Evolutionary conservation across 2,888 invertebrate genomes (phyloP).

Genomic region (Sclerodermus sp.): DNA sequence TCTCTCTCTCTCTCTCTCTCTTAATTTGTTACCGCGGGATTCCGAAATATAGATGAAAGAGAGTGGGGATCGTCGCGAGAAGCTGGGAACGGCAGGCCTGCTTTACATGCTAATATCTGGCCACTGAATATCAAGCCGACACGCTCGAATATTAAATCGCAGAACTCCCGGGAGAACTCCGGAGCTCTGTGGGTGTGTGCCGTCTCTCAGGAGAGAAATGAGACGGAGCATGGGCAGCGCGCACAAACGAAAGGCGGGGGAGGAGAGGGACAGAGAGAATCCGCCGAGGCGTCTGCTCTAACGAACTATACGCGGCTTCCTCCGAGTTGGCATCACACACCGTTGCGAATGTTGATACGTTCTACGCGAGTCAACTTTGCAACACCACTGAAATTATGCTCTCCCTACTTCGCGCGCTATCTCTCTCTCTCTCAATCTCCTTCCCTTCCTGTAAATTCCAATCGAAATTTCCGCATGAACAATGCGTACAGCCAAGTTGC

Average conservation of each 20-base stretch:
- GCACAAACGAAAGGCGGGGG: conserved; percentile 15
- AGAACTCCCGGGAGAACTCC: conserved; percentile 17
- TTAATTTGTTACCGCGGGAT: no score
- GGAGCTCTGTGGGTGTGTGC: neutral
- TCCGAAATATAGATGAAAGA: conserved; percentile 19
- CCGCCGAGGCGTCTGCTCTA: conserved; percentile 1
- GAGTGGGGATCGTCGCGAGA: conserved; percentile 29
- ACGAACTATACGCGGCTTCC: conserved; percentile 1
- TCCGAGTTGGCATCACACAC: no score
- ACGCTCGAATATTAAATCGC: conserved; percentile 42
- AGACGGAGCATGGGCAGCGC: neutral
- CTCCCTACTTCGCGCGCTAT: neutral
- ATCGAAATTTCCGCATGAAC: no score
- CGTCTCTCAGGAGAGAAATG: conserved; percentile 4
- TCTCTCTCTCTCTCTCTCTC: no score
- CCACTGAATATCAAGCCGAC: conserved; percentile 43
- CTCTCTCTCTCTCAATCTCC: neutral
- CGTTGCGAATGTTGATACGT: no score
- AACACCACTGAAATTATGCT: no score
- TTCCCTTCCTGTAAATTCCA: neutral
- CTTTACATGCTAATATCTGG: conserved; percentile 46
- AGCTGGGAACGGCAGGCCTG: conserved; percentile 30
- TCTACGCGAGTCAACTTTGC: no score
- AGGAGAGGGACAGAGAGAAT: conserved; percentile 5
- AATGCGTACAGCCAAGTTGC: no score